These are phyloP conservation scores for Drosophila quadrilineata DNA, from an alignment of 1,140 invertebrate species.

Conservation along the genomic window DNA sequence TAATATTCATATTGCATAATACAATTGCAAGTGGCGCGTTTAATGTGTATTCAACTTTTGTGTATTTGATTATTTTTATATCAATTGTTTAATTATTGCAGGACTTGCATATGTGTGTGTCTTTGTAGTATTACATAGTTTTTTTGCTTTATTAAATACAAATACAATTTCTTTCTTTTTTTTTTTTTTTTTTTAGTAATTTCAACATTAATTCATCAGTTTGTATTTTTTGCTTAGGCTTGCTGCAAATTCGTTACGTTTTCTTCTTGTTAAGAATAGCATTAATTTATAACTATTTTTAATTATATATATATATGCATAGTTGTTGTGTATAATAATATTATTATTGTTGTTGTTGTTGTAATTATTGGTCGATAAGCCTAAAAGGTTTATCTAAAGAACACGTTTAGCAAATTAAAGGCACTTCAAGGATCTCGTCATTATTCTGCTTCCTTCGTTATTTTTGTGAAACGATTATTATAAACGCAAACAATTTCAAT, in stretches of 20 bases:
- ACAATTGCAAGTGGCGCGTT: constrained; percentile 35
- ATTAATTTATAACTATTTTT: constrained; percentile 11
- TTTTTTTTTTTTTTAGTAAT: background rate
- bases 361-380: constrained; percentile 36
- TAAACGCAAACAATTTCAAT: constrained; percentile 53
- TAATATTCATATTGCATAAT: constrained; percentile 47
- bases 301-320: background rate
- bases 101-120: constrained; percentile 13
- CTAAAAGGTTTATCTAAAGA: constrained; percentile 74
- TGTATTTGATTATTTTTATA: constrained; percentile 30
- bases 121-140: constrained; percentile 20
- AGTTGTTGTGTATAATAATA: constrained; percentile 9
- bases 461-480: constrained; percentile 52
- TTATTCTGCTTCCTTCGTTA: too few species aligned
- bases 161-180: constrained; percentile 12
- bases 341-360: constrained; percentile 31
- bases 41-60: too few species aligned
- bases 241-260: constrained; percentile 47
- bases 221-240: constrained; percentile 16
- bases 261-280: constrained; percentile 27
- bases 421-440: constrained; percentile 76
- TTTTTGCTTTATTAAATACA: constrained; percentile 42
- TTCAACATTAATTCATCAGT: background rate
- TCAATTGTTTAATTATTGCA: constrained; percentile 29
- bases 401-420: constrained; percentile 77